A percentile compares a stretch with the other conserved stretches of the same genome.
These are phyloP conservation scores for Drosophila recens DNA, from an alignment of 2,888 invertebrate species.

Conservation along the genomic window DNA sequence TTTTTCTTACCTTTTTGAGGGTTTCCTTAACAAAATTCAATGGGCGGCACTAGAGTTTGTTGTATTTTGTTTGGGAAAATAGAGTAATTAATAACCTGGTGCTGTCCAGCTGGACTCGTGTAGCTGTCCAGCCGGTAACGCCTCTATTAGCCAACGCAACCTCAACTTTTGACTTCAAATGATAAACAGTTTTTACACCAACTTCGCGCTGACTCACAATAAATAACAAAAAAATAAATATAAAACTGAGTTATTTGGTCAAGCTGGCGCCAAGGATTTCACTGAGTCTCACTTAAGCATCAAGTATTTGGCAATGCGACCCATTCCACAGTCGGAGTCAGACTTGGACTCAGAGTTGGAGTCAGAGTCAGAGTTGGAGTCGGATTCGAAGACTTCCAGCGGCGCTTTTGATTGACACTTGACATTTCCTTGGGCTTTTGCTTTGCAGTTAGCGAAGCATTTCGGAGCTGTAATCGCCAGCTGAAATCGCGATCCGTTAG, in stretches of 20 bases:
- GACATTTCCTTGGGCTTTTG: conserved; percentile 61
- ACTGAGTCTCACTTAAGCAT: conserved; percentile 12
- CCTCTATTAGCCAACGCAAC: conserved; percentile 74
- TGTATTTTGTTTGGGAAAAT: conserved; percentile 47
- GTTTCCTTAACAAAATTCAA: conserved; percentile 42
- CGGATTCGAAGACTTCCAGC: conserved; percentile 47
- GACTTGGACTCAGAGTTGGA: conserved; percentile 9
- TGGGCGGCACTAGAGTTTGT: conserved; percentile 61
- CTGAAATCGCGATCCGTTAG: conserved; percentile 70
- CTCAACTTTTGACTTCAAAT: conserved; percentile 65
- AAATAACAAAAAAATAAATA: background rate
- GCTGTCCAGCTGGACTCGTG: conserved; percentile 33
- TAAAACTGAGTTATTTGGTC: conserved; percentile 1
- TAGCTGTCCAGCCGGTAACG: conserved; percentile 64
- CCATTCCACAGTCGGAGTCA: conserved; percentile 9
- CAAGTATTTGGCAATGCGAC: conserved; percentile 40
- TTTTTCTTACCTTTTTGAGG: background rate
- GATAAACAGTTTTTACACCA: conserved; percentile 71
- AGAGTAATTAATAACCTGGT: conserved; percentile 74
- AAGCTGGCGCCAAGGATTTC: conserved; percentile 65
- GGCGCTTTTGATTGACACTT: conserved; percentile 76
- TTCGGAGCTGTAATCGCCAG: conserved; percentile 59
- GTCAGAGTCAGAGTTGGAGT: background rate
- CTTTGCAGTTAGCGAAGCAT: conserved; percentile 56
- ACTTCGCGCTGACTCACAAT: conserved; percentile 39